Evolutionary conservation across 2,113 vertebrate genomes (phyloP).

Genomic region (Riparia riparia): DNA sequence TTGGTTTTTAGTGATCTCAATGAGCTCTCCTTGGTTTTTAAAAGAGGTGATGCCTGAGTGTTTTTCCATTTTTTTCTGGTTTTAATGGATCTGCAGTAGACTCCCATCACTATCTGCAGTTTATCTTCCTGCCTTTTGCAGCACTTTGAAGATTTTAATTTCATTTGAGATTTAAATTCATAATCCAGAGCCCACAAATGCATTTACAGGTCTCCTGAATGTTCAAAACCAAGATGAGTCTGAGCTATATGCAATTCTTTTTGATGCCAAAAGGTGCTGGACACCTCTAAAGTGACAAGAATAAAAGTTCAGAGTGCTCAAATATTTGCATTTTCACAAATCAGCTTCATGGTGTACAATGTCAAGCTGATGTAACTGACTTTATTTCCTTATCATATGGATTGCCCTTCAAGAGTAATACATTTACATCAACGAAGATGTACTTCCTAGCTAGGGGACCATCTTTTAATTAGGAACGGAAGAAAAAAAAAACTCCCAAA

Average conservation of each 20-base stretch:
- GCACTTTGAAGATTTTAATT: not conserved
- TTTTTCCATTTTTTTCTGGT: not conserved
- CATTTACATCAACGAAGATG: not conserved
- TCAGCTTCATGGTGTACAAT: not conserved
- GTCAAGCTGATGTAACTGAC: not conserved
- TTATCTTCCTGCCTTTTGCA: not conserved
- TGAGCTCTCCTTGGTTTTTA: not conserved
- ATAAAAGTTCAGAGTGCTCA: not conserved
- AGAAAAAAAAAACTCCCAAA: not conserved
- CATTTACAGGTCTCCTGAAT: not conserved
- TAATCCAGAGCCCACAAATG: not conserved
- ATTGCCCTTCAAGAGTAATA: not conserved
- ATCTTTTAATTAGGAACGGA: not conserved
- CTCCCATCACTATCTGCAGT: not conserved
- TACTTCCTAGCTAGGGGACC: not conserved
- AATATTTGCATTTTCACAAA: not conserved
- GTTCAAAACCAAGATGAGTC: not conserved
- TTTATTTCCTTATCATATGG: not conserved
- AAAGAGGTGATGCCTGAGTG: not conserved
- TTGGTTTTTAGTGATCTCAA: not conserved
- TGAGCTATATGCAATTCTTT: not conserved
- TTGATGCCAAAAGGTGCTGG: not conserved
- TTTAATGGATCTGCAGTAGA: not conserved
- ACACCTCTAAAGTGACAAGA: not conserved
- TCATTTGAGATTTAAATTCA: not conserved